Conservation (phyloP, 2,888 invertebrate species). For the Aphelenchoides bicaudatus region DNA sequence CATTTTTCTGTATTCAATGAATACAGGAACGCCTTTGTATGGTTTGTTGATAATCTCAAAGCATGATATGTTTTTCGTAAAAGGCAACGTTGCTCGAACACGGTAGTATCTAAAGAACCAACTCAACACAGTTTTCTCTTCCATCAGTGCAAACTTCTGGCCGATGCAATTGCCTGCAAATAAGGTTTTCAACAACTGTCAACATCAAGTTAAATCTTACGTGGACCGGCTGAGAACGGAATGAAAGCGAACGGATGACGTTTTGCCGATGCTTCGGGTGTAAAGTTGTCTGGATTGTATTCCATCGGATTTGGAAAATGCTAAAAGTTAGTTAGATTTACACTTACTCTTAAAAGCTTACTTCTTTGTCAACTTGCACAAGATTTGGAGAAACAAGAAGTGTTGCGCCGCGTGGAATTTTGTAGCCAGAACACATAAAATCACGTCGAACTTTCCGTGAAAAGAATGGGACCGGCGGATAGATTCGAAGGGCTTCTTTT, state of each 20-base stretch:
- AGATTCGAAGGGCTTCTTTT: constrained; percentile 43
- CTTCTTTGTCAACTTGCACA: constrained; percentile 2
- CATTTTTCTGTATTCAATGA: neutral
- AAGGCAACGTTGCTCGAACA: constrained; percentile 19
- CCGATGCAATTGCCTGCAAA: constrained; percentile 37
- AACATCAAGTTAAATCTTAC: neutral
- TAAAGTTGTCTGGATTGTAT: constrained; percentile 62
- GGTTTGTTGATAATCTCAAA: constrained; percentile 36
- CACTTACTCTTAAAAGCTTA: neutral
- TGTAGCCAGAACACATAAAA: constrained; percentile 43
- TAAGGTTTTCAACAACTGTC: neutral
- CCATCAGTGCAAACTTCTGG: constrained; percentile 61
- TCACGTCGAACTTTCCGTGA: constrained; percentile 33
- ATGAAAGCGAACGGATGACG: constrained; percentile 36
- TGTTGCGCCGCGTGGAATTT: constrained; percentile 53
- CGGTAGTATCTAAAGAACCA: constrained; percentile 55
- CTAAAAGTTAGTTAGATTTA: neutral
- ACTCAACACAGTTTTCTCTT: constrained; percentile 62
- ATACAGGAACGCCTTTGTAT: constrained; percentile 25
- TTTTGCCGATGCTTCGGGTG: constrained; percentile 46
- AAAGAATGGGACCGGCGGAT: constrained; percentile 41
- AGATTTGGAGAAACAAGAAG: constrained; percentile 17
- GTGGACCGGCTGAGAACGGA: constrained; percentile 39
- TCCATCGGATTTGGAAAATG: constrained; percentile 51
- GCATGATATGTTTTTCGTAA: constrained; percentile 25